phyloP scores from a whole-genome alignment of 2,888 invertebrate species.

The Rotaria magnacalcarata region DNA sequence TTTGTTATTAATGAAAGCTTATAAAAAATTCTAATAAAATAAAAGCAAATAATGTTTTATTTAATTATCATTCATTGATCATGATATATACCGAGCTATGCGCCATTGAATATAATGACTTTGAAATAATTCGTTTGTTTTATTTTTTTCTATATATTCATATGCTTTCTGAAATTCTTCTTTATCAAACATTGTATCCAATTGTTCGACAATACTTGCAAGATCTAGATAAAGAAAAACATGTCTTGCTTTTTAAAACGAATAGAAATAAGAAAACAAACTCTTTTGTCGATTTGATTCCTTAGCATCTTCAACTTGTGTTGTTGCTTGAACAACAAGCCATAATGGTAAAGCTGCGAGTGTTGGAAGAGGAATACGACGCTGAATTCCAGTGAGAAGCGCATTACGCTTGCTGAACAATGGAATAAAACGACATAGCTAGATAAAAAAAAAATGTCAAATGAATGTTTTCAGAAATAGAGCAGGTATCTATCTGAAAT shows the following conservation, averaged over 20 bases:
- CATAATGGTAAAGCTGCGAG: background rate
- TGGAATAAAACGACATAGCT: background rate
- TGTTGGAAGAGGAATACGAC: background rate
- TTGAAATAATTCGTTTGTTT: background rate
- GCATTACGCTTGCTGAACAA: background rate
- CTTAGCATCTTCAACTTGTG: background rate
- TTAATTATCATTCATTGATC: background rate
- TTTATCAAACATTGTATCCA: background rate
- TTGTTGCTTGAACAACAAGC: background rate
- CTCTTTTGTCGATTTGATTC: background rate
- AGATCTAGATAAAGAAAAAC: background rate
- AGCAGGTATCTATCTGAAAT: no score
- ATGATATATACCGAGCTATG: background rate
- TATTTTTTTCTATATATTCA: background rate
- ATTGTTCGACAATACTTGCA: background rate
- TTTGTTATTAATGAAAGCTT: conserved; percentile 5
- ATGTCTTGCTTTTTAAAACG: background rate
- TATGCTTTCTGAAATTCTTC: conserved; percentile 27
- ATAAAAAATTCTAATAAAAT: background rate
- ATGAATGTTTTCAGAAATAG: background rate
- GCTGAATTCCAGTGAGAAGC: background rate
- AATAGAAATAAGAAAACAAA: background rate
- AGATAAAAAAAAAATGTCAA: background rate
- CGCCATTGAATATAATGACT: conserved; percentile 25
- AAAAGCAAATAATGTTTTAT: background rate